Conservation (phyloP, 1,140 invertebrate species). For the Ectropis grisescens region DNA sequence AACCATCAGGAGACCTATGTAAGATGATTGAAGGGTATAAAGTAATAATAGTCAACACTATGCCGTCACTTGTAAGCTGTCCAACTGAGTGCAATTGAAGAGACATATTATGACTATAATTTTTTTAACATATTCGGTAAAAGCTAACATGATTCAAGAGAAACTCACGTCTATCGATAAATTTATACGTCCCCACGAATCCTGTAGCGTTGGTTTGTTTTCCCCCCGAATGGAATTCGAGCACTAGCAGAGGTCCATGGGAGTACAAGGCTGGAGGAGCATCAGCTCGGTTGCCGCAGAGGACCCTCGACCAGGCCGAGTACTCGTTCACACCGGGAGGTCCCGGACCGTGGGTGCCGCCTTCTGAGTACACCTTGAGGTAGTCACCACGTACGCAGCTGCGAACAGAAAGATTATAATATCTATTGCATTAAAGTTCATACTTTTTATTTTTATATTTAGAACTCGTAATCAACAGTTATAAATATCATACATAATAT, state of each 20-base stretch:
- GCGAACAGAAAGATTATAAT: conserved; percentile 32
- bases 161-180: conserved; percentile 85
- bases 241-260: conserved; percentile 80
- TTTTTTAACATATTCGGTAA: no score
- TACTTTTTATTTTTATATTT: neutral
- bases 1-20: no score
- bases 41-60: no score
- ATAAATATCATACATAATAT: neutral
- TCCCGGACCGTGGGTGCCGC: conserved; percentile 72
- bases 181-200: conserved; percentile 83
- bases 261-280: conserved; percentile 84
- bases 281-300: conserved; percentile 82
- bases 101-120: no score
- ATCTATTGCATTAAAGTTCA: neutral
- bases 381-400: conserved; percentile 84
- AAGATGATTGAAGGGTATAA: no score
- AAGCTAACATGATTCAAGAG: no score
- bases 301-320: conserved; percentile 79
- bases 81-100: no score
- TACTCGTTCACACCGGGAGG: conserved; percentile 81
- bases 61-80: no score
- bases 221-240: conserved; percentile 79
- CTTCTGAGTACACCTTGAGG: conserved; percentile 79
- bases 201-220: conserved; percentile 77
- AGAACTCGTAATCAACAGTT: neutral